Evolutionary conservation across 2,113 vertebrate genomes (phyloP).

Genomic region (Dromiciops gliroides): DNA sequence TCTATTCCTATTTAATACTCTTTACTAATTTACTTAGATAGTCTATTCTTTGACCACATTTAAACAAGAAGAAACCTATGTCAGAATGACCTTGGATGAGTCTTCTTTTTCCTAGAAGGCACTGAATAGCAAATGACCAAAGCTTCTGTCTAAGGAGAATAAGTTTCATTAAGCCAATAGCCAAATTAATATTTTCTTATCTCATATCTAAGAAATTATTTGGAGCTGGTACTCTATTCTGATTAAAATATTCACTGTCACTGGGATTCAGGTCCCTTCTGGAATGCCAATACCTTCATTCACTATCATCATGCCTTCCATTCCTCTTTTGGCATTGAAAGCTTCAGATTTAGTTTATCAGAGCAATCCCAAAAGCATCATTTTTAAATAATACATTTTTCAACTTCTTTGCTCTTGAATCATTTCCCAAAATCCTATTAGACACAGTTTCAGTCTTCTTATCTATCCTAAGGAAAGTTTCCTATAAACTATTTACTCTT

Average conservation of each 20-base stretch:
- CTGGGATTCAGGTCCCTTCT: background rate
- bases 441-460: background rate
- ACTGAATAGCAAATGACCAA: background rate
- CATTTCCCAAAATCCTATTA: slow-evolving; percentile 1
- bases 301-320: background rate
- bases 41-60: background rate
- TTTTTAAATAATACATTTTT: slow-evolving; percentile 31
- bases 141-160: background rate
- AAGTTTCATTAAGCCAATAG: background rate
- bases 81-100: background rate
- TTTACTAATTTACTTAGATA: background rate
- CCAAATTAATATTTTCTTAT: background rate
- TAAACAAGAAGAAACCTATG: background rate
- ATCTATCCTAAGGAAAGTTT: slow-evolving; percentile 39
- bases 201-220: background rate
- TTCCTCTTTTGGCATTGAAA: background rate
- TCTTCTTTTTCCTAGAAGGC: background rate
- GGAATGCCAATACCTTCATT: background rate
- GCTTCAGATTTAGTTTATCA: background rate
- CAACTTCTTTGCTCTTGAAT: slow-evolving; percentile 18
- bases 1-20: background rate
- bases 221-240: background rate
- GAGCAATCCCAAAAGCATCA: background rate
- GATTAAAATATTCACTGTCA: background rate
- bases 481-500: background rate